Evolutionary conservation across 2,888 invertebrate species (phyloP), one percentile per base, ranked within the genome.

Genomic region (Linyphia triangularis): DNA sequence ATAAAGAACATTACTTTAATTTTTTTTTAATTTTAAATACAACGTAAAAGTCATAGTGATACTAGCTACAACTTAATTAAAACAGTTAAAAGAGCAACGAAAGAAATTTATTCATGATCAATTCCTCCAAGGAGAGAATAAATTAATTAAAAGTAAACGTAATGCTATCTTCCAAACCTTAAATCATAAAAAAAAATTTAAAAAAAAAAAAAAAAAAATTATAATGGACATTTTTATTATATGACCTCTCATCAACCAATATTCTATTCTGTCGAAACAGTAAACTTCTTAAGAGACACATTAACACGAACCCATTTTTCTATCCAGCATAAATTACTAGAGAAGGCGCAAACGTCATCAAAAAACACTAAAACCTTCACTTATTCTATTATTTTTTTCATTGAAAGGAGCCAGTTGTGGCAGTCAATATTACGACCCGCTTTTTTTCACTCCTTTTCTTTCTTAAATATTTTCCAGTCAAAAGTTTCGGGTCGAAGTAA

Each of bases 261-360:
- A 51, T 16, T n/a, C n/a, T 7, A 10, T 13, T n/a, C 33, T 19
- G 0, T 33, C 30, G 22, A 19, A 33, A 33, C n/a, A 30, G n/a
- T 30, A 24, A 26, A 67, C 22, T 33, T 30, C 26, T 26, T 7
- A 70, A 24, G 24, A 70, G 26, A 16, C 7, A 9, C 40, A 70
- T 70, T 70, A 70, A 70, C 33, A 26, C 26, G 10, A 16, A 63
- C 19, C 40, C 22, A 63, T 16, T 63, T 19, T 70, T 26, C 24
- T 33, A 77, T 63, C 22, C 40, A 26, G 16, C 37, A 26, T 30
- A 63, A 40, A 63, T 63, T 40, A 77, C 16, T 26, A 10, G 26
- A 69, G 30, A 70, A 63, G 63, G 77, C n/a, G 63, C 61, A 40
- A 5, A 26, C 37, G 61, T 75, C 75, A 77, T 63, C 24, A 77